Evolutionary conservation across 2,797 vertebrate genomes (phyloP).

Genomic region (Smutsia gigantea): DNA sequence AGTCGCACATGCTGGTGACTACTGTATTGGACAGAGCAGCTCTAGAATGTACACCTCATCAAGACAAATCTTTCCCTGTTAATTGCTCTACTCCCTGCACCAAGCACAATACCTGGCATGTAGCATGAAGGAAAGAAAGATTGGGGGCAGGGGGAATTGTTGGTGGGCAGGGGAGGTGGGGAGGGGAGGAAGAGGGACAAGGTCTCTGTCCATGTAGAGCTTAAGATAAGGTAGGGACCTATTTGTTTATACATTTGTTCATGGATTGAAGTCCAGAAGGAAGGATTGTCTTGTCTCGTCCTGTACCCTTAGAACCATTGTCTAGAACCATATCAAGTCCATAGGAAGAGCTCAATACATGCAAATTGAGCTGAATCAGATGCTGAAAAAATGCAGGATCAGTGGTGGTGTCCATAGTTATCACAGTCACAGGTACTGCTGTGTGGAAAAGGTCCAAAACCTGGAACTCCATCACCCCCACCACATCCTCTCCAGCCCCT

Average conservation of each 20-base stretch:
- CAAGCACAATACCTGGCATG: neutral
- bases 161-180: no score
- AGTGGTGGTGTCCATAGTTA: neutral
- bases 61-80: neutral
- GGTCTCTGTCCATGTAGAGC: neutral
- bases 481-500: no score
- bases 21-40: neutral
- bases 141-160: no score
- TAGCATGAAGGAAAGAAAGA: neutral
- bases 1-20: neutral
- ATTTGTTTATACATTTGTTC: neutral
- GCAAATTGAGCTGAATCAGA: neutral
- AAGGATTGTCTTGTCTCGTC: neutral
- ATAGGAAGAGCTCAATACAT: neutral
- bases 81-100: neutral
- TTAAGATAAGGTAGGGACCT: neutral
- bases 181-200: neutral
- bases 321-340: neutral
- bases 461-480: no score
- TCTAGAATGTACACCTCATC: neutral
- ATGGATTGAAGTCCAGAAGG: neutral
- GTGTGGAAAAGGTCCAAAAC: neutral
- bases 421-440: neutral
- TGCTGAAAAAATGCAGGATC: neutral
- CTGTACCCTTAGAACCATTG: neutral